Conservation (phyloP, 1,140 invertebrate species). For the Atta colombica region DNA sequence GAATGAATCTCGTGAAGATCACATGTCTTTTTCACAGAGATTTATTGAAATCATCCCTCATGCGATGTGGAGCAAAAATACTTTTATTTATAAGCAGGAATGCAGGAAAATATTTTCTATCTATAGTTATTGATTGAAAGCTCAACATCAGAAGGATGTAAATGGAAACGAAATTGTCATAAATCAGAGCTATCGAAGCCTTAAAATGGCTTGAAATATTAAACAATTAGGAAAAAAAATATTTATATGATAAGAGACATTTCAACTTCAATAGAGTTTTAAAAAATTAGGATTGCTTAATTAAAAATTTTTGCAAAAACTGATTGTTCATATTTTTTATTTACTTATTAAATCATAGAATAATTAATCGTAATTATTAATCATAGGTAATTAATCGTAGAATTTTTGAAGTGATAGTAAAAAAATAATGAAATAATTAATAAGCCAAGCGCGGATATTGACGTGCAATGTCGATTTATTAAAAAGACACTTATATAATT, state of each 20-base stretch:
- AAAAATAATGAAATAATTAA: too few relatives aligned
- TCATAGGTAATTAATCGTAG: too few relatives aligned
- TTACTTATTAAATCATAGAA: too few relatives aligned
- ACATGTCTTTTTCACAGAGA: neutral
- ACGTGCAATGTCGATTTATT: too few relatives aligned
- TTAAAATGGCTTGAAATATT: neutral
- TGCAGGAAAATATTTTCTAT: neutral
- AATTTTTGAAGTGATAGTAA: too few relatives aligned
- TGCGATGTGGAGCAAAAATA: neutral
- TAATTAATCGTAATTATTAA: too few relatives aligned
- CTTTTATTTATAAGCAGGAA: neutral
- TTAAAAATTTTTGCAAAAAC: too few relatives aligned
- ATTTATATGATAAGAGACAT: neutral
- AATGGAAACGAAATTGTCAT: slow-evolving; percentile 34
- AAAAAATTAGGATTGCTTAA: too few relatives aligned
- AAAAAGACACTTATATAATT: too few relatives aligned
- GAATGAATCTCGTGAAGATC: neutral
- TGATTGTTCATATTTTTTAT: too few relatives aligned
- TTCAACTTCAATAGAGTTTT: too few relatives aligned
- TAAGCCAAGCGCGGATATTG: too few relatives aligned
- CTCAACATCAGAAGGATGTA: neutral
- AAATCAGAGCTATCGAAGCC: neutral
- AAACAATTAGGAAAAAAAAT: neutral
- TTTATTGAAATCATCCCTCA: neutral
- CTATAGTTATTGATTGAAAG: slow-evolving; percentile 31